Conservation (phyloP, 1,140 invertebrate species). For the Ridgeia piscesae region DNA sequence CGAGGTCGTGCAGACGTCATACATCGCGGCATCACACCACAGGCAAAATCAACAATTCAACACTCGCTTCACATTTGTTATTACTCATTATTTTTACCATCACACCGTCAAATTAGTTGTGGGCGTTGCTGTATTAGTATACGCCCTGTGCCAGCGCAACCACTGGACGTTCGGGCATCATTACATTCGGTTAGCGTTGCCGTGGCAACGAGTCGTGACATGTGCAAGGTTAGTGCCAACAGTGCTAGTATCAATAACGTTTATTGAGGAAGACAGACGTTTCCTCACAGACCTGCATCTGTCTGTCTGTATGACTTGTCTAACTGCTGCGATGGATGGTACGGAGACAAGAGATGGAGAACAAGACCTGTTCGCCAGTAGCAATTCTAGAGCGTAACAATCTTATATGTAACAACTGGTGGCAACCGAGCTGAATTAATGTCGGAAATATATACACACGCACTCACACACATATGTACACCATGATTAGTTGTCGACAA, state of each 20-base stretch:
- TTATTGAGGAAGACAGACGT: background rate
- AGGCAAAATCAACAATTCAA: background rate
- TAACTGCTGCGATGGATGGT: background rate
- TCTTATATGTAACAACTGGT: background rate
- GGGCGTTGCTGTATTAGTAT: background rate
- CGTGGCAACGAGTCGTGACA: background rate
- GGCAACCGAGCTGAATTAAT: background rate
- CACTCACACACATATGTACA: constrained; percentile 1
- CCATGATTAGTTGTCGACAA: background rate
- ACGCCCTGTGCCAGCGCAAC: background rate
- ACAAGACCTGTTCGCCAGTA: background rate
- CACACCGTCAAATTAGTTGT: background rate
- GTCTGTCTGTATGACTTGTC: background rate
- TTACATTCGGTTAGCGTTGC: background rate
- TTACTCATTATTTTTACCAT: background rate
- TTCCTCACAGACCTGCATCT: background rate
- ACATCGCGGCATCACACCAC: background rate
- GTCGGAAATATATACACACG: background rate
- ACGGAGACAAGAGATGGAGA: background rate
- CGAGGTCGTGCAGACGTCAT: background rate
- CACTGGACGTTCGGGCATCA: background rate
- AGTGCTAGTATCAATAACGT: background rate
- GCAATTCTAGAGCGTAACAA: background rate
- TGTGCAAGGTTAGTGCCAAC: background rate
- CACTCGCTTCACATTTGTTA: background rate